Conservation (phyloP, 2,888 invertebrate species). For the Helicoverpa assulta region DNA sequence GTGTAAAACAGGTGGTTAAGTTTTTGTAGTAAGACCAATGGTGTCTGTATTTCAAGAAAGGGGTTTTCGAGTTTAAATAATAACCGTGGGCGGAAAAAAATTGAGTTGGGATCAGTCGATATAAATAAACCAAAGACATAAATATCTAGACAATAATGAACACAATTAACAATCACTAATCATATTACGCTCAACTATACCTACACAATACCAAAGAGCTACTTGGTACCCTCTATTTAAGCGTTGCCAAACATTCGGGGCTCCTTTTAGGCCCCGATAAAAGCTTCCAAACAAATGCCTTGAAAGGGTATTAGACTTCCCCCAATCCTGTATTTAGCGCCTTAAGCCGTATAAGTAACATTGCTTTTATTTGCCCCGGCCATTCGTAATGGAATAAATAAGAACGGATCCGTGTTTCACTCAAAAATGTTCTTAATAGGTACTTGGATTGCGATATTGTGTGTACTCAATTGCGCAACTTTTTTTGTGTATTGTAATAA, state of each 20-base stretch:
- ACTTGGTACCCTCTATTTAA: conserved; percentile 27
- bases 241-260: conserved; percentile 30
- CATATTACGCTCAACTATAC: conserved; percentile 7
- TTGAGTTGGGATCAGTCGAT: too few species aligned
- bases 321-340: conserved; percentile 57
- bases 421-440: conserved; percentile 23
- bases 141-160: neutral
- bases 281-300: conserved; percentile 61
- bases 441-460: neutral
- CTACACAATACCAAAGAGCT: conserved; percentile 15
- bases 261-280: conserved; percentile 57
- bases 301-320: conserved; percentile 61
- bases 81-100: too few species aligned
- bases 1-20: too few species aligned
- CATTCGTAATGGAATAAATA: conserved; percentile 39
- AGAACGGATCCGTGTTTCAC: conserved; percentile 24
- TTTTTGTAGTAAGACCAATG: too few species aligned
- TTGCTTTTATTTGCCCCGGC: conserved; percentile 52
- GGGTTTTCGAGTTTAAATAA: too few species aligned
- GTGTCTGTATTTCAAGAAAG: too few species aligned
- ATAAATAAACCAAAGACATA: too few species aligned
- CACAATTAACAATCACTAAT: neutral
- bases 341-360: conserved; percentile 58
- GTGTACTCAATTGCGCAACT: neutral
- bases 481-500: neutral